Percentiles rank a stretch among this genome's conserved stretches.
Evolutionary conservation across 1,140 invertebrate genomes (phyloP).

Genomic region (Pteromalus puparum): DNA sequence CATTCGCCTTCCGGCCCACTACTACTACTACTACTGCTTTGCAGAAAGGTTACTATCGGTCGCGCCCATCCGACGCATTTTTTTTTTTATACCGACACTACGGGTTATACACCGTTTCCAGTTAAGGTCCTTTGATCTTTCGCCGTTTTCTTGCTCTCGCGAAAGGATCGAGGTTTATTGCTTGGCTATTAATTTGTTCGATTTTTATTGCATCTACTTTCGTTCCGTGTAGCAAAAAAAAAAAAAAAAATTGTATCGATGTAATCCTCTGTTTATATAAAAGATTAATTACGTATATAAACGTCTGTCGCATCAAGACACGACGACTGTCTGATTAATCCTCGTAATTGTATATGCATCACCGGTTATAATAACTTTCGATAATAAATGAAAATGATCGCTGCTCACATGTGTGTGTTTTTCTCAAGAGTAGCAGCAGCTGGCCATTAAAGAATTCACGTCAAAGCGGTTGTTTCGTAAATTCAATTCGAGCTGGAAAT

Average conservation of each 20-base stretch:
- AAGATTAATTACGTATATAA: background rate
- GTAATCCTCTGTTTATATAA: background rate
- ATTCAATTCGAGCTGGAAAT: background rate
- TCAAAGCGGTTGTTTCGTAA: background rate
- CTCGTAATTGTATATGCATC: too few species aligned
- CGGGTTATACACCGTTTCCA: background rate
- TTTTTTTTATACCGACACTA: background rate
- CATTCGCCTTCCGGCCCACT: background rate
- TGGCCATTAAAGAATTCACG: background rate
- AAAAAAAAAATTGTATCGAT: background rate
- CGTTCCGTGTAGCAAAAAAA: background rate
- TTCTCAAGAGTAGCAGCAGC: background rate
- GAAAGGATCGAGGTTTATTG: background rate
- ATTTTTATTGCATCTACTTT: background rate
- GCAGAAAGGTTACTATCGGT: background rate
- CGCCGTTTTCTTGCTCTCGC: background rate
- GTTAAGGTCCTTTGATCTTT: background rate
- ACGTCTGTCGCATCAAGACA: background rate
- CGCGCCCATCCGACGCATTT: background rate
- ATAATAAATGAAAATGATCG: background rate
- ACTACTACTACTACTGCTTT: background rate
- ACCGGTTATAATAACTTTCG: background rate
- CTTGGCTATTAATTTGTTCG: background rate
- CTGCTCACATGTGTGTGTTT: background rate
- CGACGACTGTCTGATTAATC: too few species aligned